Conservation (phyloP, 2,113 vertebrate genomes). For the Ginglymostoma cirratum region DNA sequence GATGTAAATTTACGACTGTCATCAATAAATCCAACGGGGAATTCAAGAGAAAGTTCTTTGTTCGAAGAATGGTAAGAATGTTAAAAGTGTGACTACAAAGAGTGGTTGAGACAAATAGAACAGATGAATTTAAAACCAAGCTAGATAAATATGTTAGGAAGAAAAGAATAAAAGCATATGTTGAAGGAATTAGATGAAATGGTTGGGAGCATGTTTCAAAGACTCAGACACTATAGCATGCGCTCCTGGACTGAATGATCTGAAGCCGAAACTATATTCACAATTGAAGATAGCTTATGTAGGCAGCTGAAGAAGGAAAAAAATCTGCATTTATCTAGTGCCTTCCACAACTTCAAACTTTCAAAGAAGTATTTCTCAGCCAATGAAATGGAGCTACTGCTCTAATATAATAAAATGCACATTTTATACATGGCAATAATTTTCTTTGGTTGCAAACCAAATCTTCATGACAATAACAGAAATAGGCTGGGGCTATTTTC, state of each 20-base stretch:
- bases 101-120: background rate
- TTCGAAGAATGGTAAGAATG: background rate
- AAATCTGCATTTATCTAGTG: background rate
- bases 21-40: background rate
- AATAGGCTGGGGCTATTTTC: too few species aligned
- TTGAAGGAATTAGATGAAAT: background rate
- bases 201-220: background rate
- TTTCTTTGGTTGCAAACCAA: too few species aligned
- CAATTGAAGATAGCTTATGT: background rate
- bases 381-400: background rate
- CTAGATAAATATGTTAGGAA: background rate
- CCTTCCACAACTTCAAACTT: background rate
- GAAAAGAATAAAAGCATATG: background rate
- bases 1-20: background rate
- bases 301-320: background rate
- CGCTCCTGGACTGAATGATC: background rate
- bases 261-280: background rate
- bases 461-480: too few species aligned
- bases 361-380: background rate
- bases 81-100: background rate
- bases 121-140: background rate
- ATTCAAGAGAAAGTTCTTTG: background rate
- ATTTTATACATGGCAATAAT: too few species aligned
- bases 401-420: too few species aligned
- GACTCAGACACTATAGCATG: background rate